Conservation (phyloP, 2,797 vertebrate species). For the Rhinogobio ventralis region DNA sequence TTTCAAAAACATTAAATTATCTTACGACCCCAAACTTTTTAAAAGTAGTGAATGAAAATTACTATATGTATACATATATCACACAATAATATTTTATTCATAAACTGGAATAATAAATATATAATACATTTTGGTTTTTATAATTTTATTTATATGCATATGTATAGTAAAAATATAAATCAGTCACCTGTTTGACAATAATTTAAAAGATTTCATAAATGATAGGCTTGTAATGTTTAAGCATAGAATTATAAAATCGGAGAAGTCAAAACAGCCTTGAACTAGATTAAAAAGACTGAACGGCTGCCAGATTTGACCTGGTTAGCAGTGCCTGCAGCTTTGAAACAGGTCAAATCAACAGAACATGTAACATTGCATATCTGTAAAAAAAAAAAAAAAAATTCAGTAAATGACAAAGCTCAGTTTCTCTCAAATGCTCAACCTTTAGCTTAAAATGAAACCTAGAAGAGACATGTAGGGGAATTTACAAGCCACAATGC, state of each 20-base stretch:
- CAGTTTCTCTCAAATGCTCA: not conserved
- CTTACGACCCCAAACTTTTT: not conserved
- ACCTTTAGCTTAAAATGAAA: not conserved
- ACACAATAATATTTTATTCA: too few relatives aligned
- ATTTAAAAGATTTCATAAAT: not conserved
- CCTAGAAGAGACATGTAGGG: not conserved
- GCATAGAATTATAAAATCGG: not conserved
- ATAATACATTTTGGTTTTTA: too few relatives aligned
- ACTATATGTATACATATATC: not conserved
- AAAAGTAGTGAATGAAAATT: not conserved
- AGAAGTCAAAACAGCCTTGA: conserved; percentile 25
- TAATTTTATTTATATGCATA: too few relatives aligned
- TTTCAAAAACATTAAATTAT: not conserved
- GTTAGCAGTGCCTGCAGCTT: not conserved
- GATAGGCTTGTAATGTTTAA: not conserved
- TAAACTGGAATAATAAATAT: too few relatives aligned
- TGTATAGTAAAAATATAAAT: not conserved
- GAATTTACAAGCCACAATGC: not conserved
- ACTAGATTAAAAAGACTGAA: conserved; percentile 28
- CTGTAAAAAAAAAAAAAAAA: not conserved
- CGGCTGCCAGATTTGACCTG: conserved; percentile 4
- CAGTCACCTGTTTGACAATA: too few relatives aligned
- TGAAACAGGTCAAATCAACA: conserved; percentile 38
- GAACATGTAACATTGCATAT: not conserved
- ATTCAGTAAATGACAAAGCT: not conserved